Evolutionary conservation across 2,797 vertebrate genomes (phyloP), one percentile per base, ranked within the genome.

Genomic region (Mormyrops attenuatus): DNA sequence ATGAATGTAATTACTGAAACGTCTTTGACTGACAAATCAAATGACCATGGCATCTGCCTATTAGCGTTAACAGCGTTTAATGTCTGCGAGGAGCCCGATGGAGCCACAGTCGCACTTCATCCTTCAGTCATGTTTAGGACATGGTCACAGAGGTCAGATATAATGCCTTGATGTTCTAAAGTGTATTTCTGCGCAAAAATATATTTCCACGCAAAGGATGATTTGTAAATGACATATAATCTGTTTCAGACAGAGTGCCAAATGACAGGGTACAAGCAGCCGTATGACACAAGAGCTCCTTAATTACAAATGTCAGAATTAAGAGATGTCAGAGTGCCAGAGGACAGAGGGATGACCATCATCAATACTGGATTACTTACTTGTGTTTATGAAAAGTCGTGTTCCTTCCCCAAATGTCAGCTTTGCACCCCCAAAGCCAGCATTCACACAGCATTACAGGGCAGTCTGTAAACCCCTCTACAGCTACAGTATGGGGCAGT

Each of bases 341-440:
- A 41, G 6, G 6, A 77, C 22, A 41, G 13, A 41, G 73, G 17
- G 38, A 20, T 20, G 34, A 44, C 73, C 7, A 2, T 44, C 73
- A 80, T 41, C 6, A 44, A 0, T 44, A 7, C 73, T 41, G 6
- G 38, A 69, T 80, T 5, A 89, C 53, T 88, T 90, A 92, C 92
- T 87, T 89, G 91, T 55, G 73, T 88, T 86, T n/a, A 92, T 82
- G 26, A 55, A 90, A n/a, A 92, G 73, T 47, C 88, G 88, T 9
- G 88, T 91, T 69, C 93, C 90, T 57, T 73, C 55, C 38, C 90
- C 92, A 90, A 93, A 91, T 89, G 91, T 88, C 2, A 92, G 0
- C 80, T 90, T 92, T 88, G 88, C 57, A 17, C 38, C 17, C 87
- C 55, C 91, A 52, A 11, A 47, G 17, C 60, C 88, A 66, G n/a